A percentile compares a stretch with the other conserved stretches of the same genome.
Evolutionary conservation across 2,797 vertebrate species (phyloP).

Genomic region (Percopsis omiscomaycus): DNA sequence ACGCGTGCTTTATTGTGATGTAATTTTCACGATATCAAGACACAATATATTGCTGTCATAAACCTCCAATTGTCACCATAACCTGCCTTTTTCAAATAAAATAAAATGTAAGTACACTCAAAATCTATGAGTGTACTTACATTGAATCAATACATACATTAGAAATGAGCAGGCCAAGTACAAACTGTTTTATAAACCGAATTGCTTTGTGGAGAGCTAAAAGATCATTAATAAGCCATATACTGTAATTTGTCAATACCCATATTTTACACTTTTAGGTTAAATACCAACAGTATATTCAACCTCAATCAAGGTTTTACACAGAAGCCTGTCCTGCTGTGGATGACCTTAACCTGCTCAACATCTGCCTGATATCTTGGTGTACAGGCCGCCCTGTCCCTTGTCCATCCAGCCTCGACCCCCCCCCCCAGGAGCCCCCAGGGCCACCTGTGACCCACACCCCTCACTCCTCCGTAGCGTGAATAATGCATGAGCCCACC

Average conservation of each 20-base stretch:
- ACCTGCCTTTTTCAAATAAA: slow-evolving; percentile 52
- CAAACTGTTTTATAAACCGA: slow-evolving; percentile 43
- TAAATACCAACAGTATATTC: slow-evolving; percentile 26
- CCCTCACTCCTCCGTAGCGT: slow-evolving; percentile 52
- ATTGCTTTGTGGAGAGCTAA: neutral
- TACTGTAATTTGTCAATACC: neutral
- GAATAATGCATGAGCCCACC: slow-evolving; percentile 77
- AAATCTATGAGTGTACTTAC: slow-evolving; percentile 62
- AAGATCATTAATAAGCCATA: neutral
- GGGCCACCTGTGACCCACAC: slow-evolving; percentile 59
- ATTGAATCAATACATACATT: slow-evolving; percentile 70
- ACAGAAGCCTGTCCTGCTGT: slow-evolving; percentile 37
- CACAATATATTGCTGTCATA: slow-evolving; percentile 62
- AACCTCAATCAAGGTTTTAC: slow-evolving; percentile 39
- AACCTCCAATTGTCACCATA: slow-evolving; percentile 63
- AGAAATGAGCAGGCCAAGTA: slow-evolving; percentile 56
- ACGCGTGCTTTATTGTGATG: slow-evolving; percentile 52
- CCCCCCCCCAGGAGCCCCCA: slow-evolving; percentile 60
- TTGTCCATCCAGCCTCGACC: slow-evolving; percentile 57
- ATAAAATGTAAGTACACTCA: slow-evolving; percentile 52
- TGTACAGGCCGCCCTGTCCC: slow-evolving; percentile 61
- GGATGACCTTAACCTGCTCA: slow-evolving; percentile 57
- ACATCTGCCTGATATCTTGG: slow-evolving; percentile 72
- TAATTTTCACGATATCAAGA: slow-evolving; percentile 60
- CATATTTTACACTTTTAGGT: neutral